Percentiles rank a stretch among this genome's conserved stretches.
Conservation (phyloP, 1,140 invertebrate species). For the Lepidurus apus region DNA sequence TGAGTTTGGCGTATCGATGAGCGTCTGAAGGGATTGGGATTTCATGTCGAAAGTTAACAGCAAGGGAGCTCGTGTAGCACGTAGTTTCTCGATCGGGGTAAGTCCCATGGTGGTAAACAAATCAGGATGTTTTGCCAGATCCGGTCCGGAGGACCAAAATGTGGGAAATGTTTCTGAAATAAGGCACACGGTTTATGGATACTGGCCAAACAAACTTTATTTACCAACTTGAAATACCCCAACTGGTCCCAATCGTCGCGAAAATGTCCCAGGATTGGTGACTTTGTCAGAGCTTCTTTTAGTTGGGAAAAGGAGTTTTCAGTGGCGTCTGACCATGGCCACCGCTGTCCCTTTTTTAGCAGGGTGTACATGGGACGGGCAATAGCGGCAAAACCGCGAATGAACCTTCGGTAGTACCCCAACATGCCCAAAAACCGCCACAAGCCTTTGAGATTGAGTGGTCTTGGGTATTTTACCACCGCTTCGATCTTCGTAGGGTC, state of each 20-base stretch:
- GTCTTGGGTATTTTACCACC: too few relatives aligned
- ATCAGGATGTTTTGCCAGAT: background rate
- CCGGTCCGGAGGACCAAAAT: conserved; percentile 7
- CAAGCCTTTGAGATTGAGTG: conserved; percentile 41
- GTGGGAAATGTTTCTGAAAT: background rate
- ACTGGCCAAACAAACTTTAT: conserved; percentile 14
- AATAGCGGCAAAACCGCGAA: conserved; percentile 41
- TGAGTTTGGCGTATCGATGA: background rate
- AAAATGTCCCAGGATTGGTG: too few relatives aligned
- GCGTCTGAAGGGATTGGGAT: background rate
- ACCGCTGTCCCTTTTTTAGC: too few relatives aligned
- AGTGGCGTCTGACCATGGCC: too few relatives aligned
- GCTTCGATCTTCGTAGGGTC: conserved; percentile 41
- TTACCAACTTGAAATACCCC: background rate
- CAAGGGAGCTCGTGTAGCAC: background rate
- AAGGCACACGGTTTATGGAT: background rate
- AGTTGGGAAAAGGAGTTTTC: too few relatives aligned
- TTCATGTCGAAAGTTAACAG: background rate
- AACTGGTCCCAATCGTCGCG: too few relatives aligned
- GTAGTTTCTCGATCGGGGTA: background rate
- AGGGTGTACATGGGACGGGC: too few relatives aligned
- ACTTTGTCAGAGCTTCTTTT: too few relatives aligned
- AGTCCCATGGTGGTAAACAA: background rate
- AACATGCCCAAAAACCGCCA: conserved; percentile 47
- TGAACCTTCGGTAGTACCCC: conserved; percentile 45